Evolutionary conservation across 2,888 invertebrate genomes (phyloP), one percentile per base, ranked within the genome.

Genomic region (Eubasilissa splendida): DNA sequence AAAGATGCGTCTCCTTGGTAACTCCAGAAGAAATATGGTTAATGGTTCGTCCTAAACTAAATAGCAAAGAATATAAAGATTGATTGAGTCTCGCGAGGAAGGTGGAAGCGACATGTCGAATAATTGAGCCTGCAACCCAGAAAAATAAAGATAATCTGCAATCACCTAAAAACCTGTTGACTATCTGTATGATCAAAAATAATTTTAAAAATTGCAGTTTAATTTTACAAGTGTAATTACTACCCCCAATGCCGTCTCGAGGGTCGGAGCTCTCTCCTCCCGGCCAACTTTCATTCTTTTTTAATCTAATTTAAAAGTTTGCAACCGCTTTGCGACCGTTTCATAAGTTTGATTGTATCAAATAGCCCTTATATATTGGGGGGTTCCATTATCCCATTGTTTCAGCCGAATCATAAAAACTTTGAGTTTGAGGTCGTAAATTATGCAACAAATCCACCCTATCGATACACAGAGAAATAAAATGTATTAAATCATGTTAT

Each of bases 301-400:
- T 81, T 81, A 81, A 81, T 81, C 81, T 80, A 83, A 81, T 83
- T 81, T 81, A 83, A 83, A 83, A 81, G 77, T 83, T 83, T 74
- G 58, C 78, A 76, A 81, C 83, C 83, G 80, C 83, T 83, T 83
- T 80, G 71, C 81, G 81, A 80, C 80, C 80, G 83, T 81, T 83
- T 83, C 79, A 81, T 80, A 80, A 83, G 76, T 83, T 80, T 80
- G 81, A 83, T 83, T 83, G 81, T 83, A 83, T 83, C 83, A 83
- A 81, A 59, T 68, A 58, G 70, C 70, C 77, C 73, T 77, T 80
- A 59, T 66, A 66, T 66, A 76, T 60, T 74, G 75, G 77, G 33
- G 58, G 71, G 56, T 63, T 75, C 31, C 70, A 66, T 78, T 82
- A 80, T 66, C 75, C 71, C 76, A 76, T 80, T 80, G 75, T 82